phyloP scores from a whole-genome alignment of 2,113 vertebrate species.

The Vidua chalybeata region DNA sequence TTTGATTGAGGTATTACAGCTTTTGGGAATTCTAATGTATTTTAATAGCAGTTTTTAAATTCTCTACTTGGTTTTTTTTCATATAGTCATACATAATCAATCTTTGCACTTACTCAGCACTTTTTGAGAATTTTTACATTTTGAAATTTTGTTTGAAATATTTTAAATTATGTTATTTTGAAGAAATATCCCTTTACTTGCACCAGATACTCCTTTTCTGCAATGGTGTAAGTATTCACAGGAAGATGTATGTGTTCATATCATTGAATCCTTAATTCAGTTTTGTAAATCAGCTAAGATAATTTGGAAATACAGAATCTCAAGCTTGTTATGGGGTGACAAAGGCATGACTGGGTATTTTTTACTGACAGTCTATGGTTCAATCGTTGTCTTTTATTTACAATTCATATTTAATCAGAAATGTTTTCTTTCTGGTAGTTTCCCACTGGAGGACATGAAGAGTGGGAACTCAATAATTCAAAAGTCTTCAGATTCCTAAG shows the following conservation, averaged over 20 bases:
- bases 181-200: not conserved
- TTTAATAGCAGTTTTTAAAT: not conserved
- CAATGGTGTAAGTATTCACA: not conserved
- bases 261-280: not conserved
- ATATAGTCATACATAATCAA: not conserved
- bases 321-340: not conserved
- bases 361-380: not conserved
- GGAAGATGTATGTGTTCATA: not conserved
- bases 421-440: not conserved
- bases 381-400: not conserved
- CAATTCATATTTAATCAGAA: not conserved
- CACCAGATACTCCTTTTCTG: not conserved
- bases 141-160: not conserved
- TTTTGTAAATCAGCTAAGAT: not conserved
- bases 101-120: not conserved
- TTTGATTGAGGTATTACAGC: not conserved
- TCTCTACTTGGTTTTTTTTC: not conserved
- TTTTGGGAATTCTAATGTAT: not conserved
- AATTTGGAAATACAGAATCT: not conserved
- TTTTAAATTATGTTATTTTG: not conserved
- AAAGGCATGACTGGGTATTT: not conserved
- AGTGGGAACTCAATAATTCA: not conserved
- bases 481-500: not conserved
- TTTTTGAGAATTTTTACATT: not conserved
- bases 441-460: not conserved